Conservation (phyloP, 2,797 vertebrate genomes). For the Phaenicophaeus curvirostris region DNA sequence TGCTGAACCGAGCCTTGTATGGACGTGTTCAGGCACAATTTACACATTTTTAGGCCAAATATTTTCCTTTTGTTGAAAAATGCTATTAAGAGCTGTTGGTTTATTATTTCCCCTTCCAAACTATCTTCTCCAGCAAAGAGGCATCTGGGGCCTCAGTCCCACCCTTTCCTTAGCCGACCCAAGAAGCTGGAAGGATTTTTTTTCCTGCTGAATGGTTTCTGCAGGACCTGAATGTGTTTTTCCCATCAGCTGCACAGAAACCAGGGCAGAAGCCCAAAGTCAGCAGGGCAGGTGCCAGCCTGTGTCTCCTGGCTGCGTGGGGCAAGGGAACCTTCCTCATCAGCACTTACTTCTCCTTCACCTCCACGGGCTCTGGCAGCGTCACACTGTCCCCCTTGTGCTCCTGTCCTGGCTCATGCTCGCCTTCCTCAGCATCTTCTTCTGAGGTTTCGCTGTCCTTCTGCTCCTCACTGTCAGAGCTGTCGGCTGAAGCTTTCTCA, state of each 20-base stretch:
- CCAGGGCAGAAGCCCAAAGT: rapidly evolving
- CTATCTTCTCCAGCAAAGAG: not conserved
- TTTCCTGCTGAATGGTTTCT: not conserved
- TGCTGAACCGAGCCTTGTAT: rapidly evolving
- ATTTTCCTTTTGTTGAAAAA: slow-evolving; percentile 12
- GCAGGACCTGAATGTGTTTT: not conserved
- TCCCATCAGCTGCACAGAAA: not conserved
- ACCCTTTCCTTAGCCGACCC: not conserved
- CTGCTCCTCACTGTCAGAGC: slow-evolving; percentile 81
- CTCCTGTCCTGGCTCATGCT: slow-evolving; percentile 67
- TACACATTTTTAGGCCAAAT: not conserved
- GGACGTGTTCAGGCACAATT: rapidly evolving
- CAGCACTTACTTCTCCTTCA: slow-evolving; percentile 86
- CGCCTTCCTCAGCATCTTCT: slow-evolving; percentile 81
- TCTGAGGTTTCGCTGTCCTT: slow-evolving; percentile 84
- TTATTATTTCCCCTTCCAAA: not conserved
- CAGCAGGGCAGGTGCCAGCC: not conserved
- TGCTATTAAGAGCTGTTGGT: not conserved
- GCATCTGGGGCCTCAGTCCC: not conserved
- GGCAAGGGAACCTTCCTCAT: not conserved
- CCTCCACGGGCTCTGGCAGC: slow-evolving; percentile 7
- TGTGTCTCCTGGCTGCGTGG: rapidly evolving
- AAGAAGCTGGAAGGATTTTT: not conserved
- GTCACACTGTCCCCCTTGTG: not conserved
- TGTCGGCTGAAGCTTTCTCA: slow-evolving; percentile 75